Conservation (phyloP, 2,797 vertebrate genomes). For the Betta splendens region DNA sequence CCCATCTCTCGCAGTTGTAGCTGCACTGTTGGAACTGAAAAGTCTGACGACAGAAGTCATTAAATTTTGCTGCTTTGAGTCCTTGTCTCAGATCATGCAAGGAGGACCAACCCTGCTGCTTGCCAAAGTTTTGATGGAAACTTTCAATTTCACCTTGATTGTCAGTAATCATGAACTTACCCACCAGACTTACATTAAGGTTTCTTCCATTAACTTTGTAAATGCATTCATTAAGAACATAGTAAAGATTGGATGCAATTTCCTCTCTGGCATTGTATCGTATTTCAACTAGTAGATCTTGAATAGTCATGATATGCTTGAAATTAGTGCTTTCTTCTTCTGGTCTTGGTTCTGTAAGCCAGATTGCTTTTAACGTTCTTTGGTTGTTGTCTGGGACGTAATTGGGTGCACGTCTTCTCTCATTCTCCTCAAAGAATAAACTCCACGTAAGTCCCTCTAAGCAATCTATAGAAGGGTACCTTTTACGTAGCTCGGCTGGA, state of each 20-base stretch:
- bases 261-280: constrained; percentile 69
- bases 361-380: constrained; percentile 41
- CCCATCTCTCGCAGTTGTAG: constrained; percentile 71
- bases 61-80: constrained; percentile 69
- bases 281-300: constrained; percentile 74
- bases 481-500: constrained; percentile 64
- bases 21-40: constrained; percentile 68
- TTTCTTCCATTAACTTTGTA: constrained; percentile 59
- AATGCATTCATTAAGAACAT: constrained; percentile 72
- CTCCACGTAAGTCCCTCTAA: constrained; percentile 76
- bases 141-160: constrained; percentile 26
- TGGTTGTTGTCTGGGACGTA: constrained; percentile 26
- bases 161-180: constrained; percentile 55
- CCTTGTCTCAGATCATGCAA: constrained; percentile 58
- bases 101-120: constrained; percentile 33
- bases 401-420: constrained; percentile 64
- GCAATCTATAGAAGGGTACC: constrained; percentile 70
- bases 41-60: constrained; percentile 70
- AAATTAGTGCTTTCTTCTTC: constrained; percentile 29
- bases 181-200: constrained; percentile 54
- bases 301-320: constrained; percentile 69
- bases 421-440: constrained; percentile 72
- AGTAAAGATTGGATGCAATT: constrained; percentile 50
- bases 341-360: constrained; percentile 50
- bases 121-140: constrained; percentile 50